Conservation (phyloP, 2,797 vertebrate species). For the Anguilla pacifica region DNA sequence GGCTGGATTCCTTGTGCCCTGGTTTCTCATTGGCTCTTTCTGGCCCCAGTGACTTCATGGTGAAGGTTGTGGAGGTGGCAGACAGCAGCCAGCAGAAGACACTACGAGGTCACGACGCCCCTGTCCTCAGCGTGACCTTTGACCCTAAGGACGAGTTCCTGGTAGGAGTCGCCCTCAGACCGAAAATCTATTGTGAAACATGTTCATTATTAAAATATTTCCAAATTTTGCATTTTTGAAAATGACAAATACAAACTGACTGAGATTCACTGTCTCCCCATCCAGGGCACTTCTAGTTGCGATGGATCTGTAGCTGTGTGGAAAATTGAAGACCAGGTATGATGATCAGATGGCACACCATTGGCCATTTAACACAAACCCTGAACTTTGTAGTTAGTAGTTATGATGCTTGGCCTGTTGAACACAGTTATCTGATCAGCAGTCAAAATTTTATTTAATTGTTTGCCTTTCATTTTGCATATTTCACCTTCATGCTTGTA, state of each 20-base stretch:
- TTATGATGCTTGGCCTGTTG: background rate
- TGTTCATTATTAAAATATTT: background rate
- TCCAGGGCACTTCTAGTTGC: slow-evolving; percentile 90
- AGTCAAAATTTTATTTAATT: background rate
- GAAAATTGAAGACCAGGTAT: slow-evolving; percentile 89
- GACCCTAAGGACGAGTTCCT: slow-evolving; percentile 88
- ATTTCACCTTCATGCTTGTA: background rate
- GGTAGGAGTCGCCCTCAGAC: slow-evolving; percentile 69
- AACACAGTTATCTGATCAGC: background rate
- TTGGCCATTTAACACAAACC: background rate
- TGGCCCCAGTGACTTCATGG: slow-evolving; percentile 86
- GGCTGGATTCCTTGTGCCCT: background rate
- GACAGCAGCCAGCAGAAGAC: slow-evolving; percentile 94
- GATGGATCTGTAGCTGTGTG: slow-evolving; percentile 93
- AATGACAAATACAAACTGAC: background rate
- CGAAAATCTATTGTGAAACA: background rate
- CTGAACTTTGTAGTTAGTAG: background rate
- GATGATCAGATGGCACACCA: background rate
- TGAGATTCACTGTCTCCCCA: background rate
- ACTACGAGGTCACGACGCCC: slow-evolving; percentile 88
- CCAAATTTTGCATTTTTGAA: background rate
- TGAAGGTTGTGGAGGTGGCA: slow-evolving; percentile 89
- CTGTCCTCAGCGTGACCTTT: slow-evolving; percentile 89
- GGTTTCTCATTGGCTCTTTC: background rate
- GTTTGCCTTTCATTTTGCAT: background rate